Evolutionary conservation across 2,797 vertebrate genomes (phyloP).

Genomic region (Myotis pilosus): DNA sequence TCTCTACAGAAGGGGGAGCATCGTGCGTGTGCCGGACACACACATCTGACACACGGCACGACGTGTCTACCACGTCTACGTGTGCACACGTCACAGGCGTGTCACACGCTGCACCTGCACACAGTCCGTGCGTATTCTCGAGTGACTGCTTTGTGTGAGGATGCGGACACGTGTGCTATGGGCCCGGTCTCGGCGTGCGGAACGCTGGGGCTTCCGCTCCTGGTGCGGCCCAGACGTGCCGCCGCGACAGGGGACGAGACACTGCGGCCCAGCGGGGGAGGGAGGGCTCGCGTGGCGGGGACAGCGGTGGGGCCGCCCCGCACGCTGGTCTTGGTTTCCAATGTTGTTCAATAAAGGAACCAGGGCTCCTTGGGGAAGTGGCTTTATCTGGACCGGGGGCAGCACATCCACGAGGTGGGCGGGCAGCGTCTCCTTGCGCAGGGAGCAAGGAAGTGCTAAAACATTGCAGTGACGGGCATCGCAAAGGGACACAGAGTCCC

Average conservation of each 20-base stretch:
- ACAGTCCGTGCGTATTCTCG: neutral
- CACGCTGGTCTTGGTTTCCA: no score
- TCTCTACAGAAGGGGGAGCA: neutral
- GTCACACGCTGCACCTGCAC: fast-evolving
- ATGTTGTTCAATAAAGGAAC: neutral
- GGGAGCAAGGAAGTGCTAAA: neutral
- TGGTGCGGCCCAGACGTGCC: neutral
- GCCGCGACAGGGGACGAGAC: neutral
- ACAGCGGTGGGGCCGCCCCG: fast-evolving
- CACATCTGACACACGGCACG: fast-evolving
- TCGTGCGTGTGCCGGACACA: neutral
- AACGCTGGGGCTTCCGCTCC: neutral
- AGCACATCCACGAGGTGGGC: neutral
- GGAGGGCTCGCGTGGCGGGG: fast-evolving
- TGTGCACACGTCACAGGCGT: fast-evolving
- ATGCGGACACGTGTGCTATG: fast-evolving
- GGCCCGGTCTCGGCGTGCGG: neutral
- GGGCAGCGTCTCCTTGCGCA: fast-evolving
- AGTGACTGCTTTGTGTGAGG: neutral
- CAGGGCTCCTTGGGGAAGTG: neutral
- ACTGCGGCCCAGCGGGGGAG: neutral
- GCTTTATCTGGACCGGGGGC: neutral
- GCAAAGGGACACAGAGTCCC: fast-evolving
- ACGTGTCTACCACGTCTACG: fast-evolving
- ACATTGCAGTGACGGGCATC: fast-evolving